These are phyloP conservation scores for Ashinkailepas kermadecensis DNA, from an alignment of 2,888 invertebrate species.

Conservation along the genomic window DNA sequence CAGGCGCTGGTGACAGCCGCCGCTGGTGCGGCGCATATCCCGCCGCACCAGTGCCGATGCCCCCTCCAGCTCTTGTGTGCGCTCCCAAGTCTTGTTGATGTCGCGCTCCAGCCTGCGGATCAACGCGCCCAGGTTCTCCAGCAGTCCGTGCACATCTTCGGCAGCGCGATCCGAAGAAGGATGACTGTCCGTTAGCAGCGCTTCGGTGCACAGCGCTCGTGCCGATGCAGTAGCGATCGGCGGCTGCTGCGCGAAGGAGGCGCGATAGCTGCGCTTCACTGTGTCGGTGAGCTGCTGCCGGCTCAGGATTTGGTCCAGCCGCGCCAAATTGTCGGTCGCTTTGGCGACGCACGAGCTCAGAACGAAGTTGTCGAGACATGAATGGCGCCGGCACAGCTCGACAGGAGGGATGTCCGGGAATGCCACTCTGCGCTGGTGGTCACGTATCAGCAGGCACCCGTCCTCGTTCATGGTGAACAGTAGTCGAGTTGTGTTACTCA, in stretches of 20 bases:
- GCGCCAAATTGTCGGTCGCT: slow-evolving; percentile 9
- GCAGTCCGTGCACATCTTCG: background rate
- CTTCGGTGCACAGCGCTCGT: background rate
- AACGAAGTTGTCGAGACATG: slow-evolving; percentile 7
- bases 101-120: background rate
- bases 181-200: background rate
- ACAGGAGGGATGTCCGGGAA: background rate
- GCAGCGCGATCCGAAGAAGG: background rate
- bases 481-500: too few relatives aligned
- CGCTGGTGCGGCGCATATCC: background rate
- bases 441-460: background rate
- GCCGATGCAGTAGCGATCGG: background rate
- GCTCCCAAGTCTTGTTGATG: slow-evolving; percentile 8
- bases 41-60: background rate
- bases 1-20: background rate
- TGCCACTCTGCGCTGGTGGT: background rate
- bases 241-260: background rate
- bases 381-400: slow-evolving; percentile 9
- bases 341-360: slow-evolving; percentile 3
- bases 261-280: slow-evolving; percentile 11
- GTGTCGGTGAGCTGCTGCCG: background rate
- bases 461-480: background rate
- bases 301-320: background rate
- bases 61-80: background rate
- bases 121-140: slow-evolving; percentile 9